Conservation (phyloP, 2,888 invertebrate genomes). For the Drosophila hamatofila region DNA sequence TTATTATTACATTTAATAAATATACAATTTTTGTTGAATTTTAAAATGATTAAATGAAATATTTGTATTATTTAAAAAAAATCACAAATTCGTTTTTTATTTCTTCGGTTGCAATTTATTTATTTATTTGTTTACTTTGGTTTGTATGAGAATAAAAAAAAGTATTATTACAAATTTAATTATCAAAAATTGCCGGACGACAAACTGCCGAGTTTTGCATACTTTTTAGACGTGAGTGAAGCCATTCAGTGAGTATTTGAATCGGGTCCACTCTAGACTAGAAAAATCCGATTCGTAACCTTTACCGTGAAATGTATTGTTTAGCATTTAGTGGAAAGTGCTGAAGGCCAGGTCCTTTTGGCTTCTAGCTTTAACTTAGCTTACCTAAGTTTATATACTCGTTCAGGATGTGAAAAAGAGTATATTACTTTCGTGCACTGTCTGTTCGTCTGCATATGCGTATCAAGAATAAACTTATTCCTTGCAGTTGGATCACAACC, state of each 20-base stretch:
- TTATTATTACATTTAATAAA: slow-evolving; percentile 76
- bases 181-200: slow-evolving; percentile 53
- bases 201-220: slow-evolving; percentile 67
- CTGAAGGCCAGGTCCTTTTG: slow-evolving; percentile 27
- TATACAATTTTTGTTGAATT: slow-evolving; percentile 84
- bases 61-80: slow-evolving; percentile 77
- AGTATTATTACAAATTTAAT: not conserved
- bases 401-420: not conserved
- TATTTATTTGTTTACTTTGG: slow-evolving; percentile 35
- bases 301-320: slow-evolving; percentile 58
- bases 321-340: slow-evolving; percentile 50
- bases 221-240: slow-evolving; percentile 23
- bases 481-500: too few relatives aligned
- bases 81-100: slow-evolving; percentile 42
- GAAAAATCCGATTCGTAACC: slow-evolving; percentile 17
- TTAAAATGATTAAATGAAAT: slow-evolving; percentile 84
- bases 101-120: slow-evolving; percentile 33
- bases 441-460: not conserved
- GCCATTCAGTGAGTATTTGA: slow-evolving; percentile 20
- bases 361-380: slow-evolving; percentile 18
- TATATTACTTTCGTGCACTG: not conserved
- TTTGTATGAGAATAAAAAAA: slow-evolving; percentile 36
- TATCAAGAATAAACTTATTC: too few relatives aligned
- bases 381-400: slow-evolving; percentile 11
- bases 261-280: slow-evolving; percentile 1